Evolutionary conservation across 2,888 invertebrate genomes (phyloP).

Genomic region (Tineola bisselliella): DNA sequence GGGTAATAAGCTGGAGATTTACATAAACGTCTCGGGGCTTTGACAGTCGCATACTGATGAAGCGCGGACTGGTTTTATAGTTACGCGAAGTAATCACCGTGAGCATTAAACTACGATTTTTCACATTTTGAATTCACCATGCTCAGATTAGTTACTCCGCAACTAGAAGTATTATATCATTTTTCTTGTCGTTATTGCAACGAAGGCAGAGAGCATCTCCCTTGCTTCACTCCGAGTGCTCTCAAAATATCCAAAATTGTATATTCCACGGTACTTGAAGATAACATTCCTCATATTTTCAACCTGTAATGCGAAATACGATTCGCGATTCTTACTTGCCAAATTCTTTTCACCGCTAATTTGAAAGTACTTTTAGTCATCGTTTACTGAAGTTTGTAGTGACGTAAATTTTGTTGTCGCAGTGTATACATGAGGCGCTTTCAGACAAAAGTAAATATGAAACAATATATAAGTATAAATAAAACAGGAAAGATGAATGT

Average conservation of each 20-base stretch:
- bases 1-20: constrained; percentile 43
- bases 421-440: constrained; percentile 27
- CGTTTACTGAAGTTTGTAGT: not conserved
- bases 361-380: not conserved
- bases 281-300: not conserved
- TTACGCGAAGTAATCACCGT: constrained; percentile 27
- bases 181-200: constrained; percentile 7
- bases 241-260: not conserved
- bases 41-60: constrained; percentile 47
- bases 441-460: constrained; percentile 53
- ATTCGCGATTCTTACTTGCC: not conserved
- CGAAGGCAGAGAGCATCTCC: not conserved
- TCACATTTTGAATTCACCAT: not conserved
- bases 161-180: not conserved
- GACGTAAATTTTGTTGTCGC: not conserved
- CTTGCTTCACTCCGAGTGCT: not conserved
- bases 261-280: not conserved
- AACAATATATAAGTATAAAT: constrained; percentile 30
- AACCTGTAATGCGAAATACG: not conserved
- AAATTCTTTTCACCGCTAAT: not conserved
- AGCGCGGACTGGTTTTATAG: constrained; percentile 29
- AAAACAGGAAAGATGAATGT: constrained; percentile 44
- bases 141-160: not conserved
- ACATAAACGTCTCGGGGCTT: constrained; percentile 42
- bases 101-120: not conserved